These are phyloP conservation scores for Eupithecia abbreviata DNA, from an alignment of 2,888 invertebrate species.

Conservation along the genomic window DNA sequence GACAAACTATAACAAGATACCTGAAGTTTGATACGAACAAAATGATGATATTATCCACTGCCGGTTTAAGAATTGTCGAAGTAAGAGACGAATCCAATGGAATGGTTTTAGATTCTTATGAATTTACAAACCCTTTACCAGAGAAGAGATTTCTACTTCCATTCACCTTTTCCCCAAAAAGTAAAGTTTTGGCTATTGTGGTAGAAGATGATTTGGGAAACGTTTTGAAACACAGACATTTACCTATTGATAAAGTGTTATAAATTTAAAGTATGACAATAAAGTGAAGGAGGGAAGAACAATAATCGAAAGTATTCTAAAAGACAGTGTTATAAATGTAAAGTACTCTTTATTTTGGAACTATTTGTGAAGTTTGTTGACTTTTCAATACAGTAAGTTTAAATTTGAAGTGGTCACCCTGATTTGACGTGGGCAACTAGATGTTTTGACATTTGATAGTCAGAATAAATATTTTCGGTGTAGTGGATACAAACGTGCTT, in stretches of 20 bases:
- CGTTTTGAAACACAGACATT: slow-evolving; percentile 86
- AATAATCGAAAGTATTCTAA: slow-evolving; percentile 31
- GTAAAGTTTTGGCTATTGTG: slow-evolving; percentile 83
- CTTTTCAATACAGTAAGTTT: slow-evolving; percentile 11
- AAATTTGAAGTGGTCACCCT: slow-evolving; percentile 53
- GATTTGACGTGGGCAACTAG: slow-evolving; percentile 49
- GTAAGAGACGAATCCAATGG: slow-evolving; percentile 85
- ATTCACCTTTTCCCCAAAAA: slow-evolving; percentile 78
- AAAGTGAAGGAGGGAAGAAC: slow-evolving; percentile 50
- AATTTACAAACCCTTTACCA: slow-evolving; percentile 83
- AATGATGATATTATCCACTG: slow-evolving; percentile 85
- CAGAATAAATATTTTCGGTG: slow-evolving; percentile 38
- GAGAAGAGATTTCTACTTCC: slow-evolving; percentile 84
- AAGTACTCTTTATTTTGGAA: slow-evolving; percentile 1
- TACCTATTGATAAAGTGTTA: slow-evolving; percentile 69
- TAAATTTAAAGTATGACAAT: slow-evolving; percentile 70
- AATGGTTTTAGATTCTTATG: slow-evolving; percentile 85
- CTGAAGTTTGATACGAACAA: slow-evolving; percentile 82
- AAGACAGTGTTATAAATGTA: slow-evolving; percentile 7
- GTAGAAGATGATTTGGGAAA: slow-evolving; percentile 88
- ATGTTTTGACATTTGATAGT: slow-evolving; percentile 45
- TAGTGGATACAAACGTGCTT: slow-evolving; percentile 26
- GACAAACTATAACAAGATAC: slow-evolving; percentile 81
- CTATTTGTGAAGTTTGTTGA: slow-evolving; percentile 2
- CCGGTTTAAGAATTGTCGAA: slow-evolving; percentile 87